phyloP scores from a whole-genome alignment of 2,113 vertebrate genomes.

The Eclectus roratus region DNA sequence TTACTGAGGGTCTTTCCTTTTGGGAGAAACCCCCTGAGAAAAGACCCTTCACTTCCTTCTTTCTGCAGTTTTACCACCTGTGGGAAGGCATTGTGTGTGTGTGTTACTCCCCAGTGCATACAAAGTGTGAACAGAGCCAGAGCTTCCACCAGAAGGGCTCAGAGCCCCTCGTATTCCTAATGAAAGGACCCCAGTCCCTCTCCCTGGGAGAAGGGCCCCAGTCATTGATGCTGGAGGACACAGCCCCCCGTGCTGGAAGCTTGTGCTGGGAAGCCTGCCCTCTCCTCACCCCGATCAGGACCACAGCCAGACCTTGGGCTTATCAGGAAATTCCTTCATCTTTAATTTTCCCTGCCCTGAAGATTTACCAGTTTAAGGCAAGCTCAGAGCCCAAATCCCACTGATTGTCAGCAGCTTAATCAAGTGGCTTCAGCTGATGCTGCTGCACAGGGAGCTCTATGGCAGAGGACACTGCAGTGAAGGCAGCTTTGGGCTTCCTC shows the following conservation, averaged over 20 bases:
- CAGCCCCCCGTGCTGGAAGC: fast-evolving
- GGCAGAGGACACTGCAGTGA: neutral
- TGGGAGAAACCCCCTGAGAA: neutral
- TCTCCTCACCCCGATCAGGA: conserved; percentile 15
- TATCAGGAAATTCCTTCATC: conserved; percentile 43
- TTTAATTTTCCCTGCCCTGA: conserved; percentile 50
- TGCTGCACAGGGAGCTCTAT: neutral
- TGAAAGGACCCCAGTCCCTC: neutral
- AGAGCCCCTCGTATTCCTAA: neutral
- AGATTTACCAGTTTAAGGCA: conserved; percentile 48
- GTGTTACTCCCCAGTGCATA: neutral
- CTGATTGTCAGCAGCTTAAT: conserved; percentile 3
- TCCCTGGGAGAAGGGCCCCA: neutral
- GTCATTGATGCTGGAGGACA: neutral
- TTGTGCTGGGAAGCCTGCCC: neutral
- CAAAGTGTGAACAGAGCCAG: neutral
- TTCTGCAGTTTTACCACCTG: neutral
- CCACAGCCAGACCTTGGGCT: conserved; percentile 3
- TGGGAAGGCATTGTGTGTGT: neutral
- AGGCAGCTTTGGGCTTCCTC: neutral
- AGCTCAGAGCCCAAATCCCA: conserved; percentile 50
- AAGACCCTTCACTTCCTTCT: neutral
- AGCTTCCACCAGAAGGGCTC: neutral
- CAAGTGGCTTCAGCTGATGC: neutral
- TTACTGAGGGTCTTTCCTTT: neutral